Conservation (phyloP, 2,797 vertebrate genomes). For the Cephalopachus bancanus region DNA sequence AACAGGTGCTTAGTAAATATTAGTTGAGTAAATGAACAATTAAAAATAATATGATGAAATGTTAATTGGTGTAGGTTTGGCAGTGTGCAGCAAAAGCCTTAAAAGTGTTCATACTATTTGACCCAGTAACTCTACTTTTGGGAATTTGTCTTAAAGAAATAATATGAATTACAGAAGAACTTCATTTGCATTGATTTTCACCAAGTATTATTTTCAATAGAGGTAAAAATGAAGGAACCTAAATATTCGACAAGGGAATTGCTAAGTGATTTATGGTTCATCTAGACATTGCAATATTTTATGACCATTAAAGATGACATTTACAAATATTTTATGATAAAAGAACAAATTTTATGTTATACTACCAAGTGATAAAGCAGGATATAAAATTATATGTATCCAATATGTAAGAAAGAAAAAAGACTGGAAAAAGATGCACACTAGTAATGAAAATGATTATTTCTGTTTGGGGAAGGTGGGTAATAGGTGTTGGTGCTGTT, state of each 20-base stretch:
- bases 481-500: background rate
- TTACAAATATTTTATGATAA: slow-evolving; percentile 68
- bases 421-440: background rate
- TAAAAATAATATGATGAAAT: slow-evolving; percentile 42
- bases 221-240: slow-evolving; percentile 49
- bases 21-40: slow-evolving; percentile 42
- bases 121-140: slow-evolving; percentile 23
- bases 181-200: slow-evolving; percentile 63
- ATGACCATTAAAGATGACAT: slow-evolving; percentile 44
- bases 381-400: slow-evolving; percentile 35
- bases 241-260: slow-evolving; percentile 56
- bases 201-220: slow-evolving; percentile 52
- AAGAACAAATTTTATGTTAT: background rate
- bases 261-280: slow-evolving; percentile 60
- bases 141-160: slow-evolving; percentile 54
- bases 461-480: background rate
- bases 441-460: background rate
- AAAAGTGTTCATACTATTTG: background rate
- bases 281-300: slow-evolving; percentile 55
- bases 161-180: slow-evolving; percentile 33
- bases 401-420: slow-evolving; percentile 24
- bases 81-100: slow-evolving; percentile 56
- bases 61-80: slow-evolving; percentile 43
- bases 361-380: slow-evolving; percentile 2
- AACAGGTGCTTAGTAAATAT: slow-evolving; percentile 38